Percentiles rank a stretch among this genome's conserved stretches.
These are phyloP conservation scores for Amphibalanus amphitrite DNA, from an alignment of 1,140 invertebrate genomes.

Conservation along the genomic window DNA sequence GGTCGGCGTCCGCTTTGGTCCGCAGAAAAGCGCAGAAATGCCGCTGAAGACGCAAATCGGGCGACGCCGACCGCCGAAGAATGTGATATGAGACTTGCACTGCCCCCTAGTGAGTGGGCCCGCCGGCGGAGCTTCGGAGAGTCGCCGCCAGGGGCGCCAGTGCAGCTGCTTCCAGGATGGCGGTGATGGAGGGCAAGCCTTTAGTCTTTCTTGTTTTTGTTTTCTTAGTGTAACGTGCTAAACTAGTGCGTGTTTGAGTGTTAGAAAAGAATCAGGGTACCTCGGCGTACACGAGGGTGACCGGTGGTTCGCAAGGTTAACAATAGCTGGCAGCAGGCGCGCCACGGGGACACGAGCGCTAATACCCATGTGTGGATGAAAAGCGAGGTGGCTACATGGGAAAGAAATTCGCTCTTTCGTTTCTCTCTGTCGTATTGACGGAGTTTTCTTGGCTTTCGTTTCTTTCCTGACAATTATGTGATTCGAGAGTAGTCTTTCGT, in stretches of 20 bases:
- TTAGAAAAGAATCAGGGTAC: background rate
- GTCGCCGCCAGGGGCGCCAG: background rate
- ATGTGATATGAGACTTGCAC: background rate
- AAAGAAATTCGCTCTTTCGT: no score
- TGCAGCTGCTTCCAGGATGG: background rate
- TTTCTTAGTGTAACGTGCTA: background rate
- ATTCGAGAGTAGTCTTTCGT: no score
- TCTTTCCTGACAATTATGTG: no score
- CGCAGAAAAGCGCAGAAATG: no score
- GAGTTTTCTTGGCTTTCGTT: no score
- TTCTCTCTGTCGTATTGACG: no score
- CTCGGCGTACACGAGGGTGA: background rate
- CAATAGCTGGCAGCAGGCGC: background rate
- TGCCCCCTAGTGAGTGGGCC: background rate
- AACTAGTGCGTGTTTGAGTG: background rate
- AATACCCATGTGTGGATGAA: no score
- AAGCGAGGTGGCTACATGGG: no score
- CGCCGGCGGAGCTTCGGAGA: background rate
- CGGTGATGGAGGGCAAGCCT: background rate
- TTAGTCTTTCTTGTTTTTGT: conserved; percentile 1
- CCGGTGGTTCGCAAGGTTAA: background rate
- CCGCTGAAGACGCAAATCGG: no score
- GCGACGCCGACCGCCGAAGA: background rate
- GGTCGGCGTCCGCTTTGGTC: no score
- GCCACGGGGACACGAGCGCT: no score